phyloP scores from a whole-genome alignment of 2,797 vertebrate genomes.

The Chaetophractus vellerosus region DNA sequence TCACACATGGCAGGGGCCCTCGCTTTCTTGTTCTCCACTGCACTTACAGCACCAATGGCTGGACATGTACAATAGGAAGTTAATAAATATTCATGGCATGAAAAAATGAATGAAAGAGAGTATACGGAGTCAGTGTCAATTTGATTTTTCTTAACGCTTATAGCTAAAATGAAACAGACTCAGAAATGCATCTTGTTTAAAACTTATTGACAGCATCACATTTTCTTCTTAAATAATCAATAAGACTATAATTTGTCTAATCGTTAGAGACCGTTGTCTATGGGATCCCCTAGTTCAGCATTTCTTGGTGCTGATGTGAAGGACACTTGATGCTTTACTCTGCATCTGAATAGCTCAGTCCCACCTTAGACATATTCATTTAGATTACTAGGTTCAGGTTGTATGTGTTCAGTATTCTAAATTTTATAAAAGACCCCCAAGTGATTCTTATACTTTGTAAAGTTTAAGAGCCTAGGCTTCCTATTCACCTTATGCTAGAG shows the following conservation, averaged over 20 bases:
- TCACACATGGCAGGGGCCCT: background rate
- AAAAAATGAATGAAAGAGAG: background rate
- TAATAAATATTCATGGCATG: background rate
- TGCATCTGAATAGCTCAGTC: background rate
- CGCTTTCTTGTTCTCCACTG: background rate
- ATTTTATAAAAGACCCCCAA: background rate
- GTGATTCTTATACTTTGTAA: background rate
- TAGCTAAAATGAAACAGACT: background rate
- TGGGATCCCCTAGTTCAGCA: background rate
- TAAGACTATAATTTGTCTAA: background rate
- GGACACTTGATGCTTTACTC: background rate
- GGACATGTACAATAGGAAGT: background rate
- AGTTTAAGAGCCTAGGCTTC: background rate
- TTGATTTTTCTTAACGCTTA: background rate
- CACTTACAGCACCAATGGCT: background rate
- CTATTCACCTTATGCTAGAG: background rate
- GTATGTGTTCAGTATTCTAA: background rate
- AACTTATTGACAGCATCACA: background rate
- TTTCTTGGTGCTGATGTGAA: background rate
- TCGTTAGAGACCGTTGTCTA: background rate
- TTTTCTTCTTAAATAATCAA: background rate
- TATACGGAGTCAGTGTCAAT: background rate
- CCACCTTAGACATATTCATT: background rate
- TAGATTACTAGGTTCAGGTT: background rate
- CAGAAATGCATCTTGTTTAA: background rate